Evolutionary conservation across 2,797 vertebrate genomes (phyloP), one percentile per base, ranked within the genome.

Genomic region (Euphonia xanthogaster): DNA sequence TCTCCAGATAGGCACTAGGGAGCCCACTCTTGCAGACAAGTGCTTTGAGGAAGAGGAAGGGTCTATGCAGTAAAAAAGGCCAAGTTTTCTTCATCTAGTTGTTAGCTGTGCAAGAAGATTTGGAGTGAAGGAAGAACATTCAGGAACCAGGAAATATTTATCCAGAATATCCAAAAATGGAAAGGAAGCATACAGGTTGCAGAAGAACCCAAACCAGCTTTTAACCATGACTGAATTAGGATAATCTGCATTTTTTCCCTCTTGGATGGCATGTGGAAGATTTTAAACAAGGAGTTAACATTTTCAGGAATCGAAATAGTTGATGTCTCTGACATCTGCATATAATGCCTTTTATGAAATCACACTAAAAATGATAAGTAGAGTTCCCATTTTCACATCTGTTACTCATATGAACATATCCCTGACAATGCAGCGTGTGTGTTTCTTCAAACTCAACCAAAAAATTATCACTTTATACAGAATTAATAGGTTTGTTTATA

Each of bases 301-400:
- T 77, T 93, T 87, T 91, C 48, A 61, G 42, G 20, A 30, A 66
- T 55, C 51, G 81, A 58, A 94, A 73, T 81, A 57, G 61, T 53
- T 55, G 2, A 6, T n/a, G 24, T 76, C 24, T 57, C 44, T 70
- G 42, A 47, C 61, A 74, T 37, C 81, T n/a, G 47, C 57, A 51
- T 68, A 22, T 18, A n/a, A 62, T 24, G 37, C 3, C 28, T 91
- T 84, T 88, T 61, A 28, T 45, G 31, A 88, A 88, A 78, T 62
- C 44, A 33, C 15, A 12, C 8, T 73, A 45, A 66, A 86, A 90
- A 76, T 57, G 2, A 6, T 57, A 47, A 82, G 6, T n/a, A 11
- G 40, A 81, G 24, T 70, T 94, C 31, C 20, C 10, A 24, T 90
- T 94, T 90, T 90, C 57, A 33, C 74, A 88, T 96, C 74, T 88